Evolutionary conservation across 2,113 vertebrate genomes (phyloP).

Genomic region (Ceuthmochares aereus): DNA sequence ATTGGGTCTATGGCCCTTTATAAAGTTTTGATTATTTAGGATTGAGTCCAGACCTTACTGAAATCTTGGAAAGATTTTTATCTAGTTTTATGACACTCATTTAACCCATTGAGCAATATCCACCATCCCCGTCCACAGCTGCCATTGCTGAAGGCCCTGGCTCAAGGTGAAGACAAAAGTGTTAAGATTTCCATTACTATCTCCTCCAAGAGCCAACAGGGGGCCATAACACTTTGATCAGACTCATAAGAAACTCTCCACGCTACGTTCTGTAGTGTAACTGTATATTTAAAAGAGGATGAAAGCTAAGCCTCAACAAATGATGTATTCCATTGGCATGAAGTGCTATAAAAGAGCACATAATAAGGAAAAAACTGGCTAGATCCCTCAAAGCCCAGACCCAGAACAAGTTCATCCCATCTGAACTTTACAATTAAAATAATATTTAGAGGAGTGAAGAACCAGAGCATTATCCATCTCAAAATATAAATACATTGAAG

Average conservation of each 20-base stretch:
- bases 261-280: neutral
- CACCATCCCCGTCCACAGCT: rapidly evolving
- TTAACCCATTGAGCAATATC: neutral
- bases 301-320: neutral
- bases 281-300: neutral
- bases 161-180: neutral
- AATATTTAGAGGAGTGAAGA: neutral
- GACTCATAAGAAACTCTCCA: neutral
- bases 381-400: neutral
- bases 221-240: neutral
- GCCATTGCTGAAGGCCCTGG: neutral
- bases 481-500: neutral
- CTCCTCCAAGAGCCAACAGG: neutral
- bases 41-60: neutral
- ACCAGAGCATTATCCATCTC: neutral
- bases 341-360: neutral
- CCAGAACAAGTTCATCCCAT: neutral
- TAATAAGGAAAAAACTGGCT: neutral
- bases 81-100: neutral
- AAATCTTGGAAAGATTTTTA: neutral
- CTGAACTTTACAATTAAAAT: neutral
- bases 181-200: neutral
- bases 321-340: neutral
- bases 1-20: neutral
- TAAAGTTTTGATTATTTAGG: neutral